Conservation (phyloP, 2,113 vertebrate species). For the Tragelaphus scriptus region DNA sequence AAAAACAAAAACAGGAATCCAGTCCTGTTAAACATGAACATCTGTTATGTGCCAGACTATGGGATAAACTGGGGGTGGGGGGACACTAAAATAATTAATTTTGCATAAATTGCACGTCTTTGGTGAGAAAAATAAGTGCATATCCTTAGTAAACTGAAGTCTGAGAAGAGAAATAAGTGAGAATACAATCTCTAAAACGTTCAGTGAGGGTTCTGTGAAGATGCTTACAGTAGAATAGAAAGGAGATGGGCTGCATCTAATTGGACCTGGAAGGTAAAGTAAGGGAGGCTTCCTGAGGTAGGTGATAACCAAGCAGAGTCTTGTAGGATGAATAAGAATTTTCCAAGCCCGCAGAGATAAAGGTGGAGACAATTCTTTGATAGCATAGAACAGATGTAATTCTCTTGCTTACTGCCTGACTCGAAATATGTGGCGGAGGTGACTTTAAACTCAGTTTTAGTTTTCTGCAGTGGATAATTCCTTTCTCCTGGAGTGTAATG, state of each 20-base stretch:
- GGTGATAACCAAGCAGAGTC: neutral
- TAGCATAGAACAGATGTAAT: neutral
- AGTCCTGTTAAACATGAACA: neutral
- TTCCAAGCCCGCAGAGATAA: neutral
- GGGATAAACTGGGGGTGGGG: neutral
- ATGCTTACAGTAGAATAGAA: neutral
- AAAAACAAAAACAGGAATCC: neutral
- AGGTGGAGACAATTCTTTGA: neutral
- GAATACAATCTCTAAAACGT: neutral
- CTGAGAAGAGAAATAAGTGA: neutral
- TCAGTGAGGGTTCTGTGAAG: neutral
- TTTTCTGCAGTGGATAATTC: constrained; percentile 14
- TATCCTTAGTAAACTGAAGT: neutral
- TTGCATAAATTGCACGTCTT: neutral
- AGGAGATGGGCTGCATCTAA: neutral
- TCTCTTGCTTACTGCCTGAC: neutral
- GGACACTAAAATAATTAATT: neutral
- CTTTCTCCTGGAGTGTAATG: neutral
- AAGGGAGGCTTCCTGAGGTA: neutral
- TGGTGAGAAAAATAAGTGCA: neutral
- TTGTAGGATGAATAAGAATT: neutral
- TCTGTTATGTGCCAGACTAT: neutral
- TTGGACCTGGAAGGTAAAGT: neutral
- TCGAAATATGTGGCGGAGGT: neutral
- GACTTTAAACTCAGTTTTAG: neutral